These are phyloP conservation scores for Himalopsyche tibetana DNA, from an alignment of 2,888 invertebrate genomes.

Conservation along the genomic window DNA sequence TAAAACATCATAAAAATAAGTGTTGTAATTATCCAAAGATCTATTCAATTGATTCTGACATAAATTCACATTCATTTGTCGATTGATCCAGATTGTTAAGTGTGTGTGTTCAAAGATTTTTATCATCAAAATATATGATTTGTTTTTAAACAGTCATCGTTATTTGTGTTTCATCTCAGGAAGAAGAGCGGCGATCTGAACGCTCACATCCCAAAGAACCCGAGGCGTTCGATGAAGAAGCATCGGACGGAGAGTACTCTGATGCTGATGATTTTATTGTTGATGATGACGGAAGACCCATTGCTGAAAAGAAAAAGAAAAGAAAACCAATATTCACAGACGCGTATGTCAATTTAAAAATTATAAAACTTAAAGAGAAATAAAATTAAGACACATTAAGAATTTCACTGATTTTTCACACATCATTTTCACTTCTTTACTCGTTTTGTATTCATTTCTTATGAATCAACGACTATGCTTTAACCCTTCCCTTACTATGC, in stretches of 20 bases:
- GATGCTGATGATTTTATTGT: conserved; percentile 98
- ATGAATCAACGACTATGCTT: no score
- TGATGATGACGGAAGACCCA: conserved; percentile 94
- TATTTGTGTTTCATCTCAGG: conserved; percentile 74
- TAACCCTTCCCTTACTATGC: no score
- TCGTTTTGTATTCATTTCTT: no score
- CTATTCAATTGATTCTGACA: no score
- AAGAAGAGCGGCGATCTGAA: conserved; percentile 87
- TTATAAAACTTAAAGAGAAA: no score
- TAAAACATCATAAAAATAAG: not conserved
- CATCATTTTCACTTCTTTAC: conserved; percentile 35
- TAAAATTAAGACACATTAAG: no score
- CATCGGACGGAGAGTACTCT: conserved; percentile 87
- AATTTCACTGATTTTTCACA: no score
- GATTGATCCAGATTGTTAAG: no score
- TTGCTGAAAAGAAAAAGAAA: conserved; percentile 87
- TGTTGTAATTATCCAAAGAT: not conserved
- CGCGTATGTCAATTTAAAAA: conserved; percentile 79
- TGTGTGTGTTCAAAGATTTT: no score
- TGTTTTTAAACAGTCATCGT: no score
- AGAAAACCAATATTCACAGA: conserved; percentile 90
- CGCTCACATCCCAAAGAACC: conserved; percentile 81
- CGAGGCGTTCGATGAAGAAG: conserved; percentile 85
- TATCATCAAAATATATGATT: no score
- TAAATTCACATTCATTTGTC: no score